phyloP scores from a whole-genome alignment of 2,113 vertebrate genomes.

The Amphilophus citrinellus region DNA sequence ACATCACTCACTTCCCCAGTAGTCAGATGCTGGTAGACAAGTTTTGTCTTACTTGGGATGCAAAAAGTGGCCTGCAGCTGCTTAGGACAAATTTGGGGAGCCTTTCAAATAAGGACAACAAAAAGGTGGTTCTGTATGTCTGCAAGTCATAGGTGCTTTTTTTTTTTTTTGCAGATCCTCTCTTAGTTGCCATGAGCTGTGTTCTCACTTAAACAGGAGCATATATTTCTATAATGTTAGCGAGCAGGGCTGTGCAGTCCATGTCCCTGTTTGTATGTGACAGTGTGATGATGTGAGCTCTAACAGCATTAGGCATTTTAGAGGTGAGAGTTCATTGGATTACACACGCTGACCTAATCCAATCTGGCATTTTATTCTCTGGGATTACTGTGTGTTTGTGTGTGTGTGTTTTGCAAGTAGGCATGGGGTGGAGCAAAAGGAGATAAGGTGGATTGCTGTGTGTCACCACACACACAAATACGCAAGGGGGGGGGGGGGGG shows the following conservation, averaged over 20 bases:
- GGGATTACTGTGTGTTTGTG: constrained; percentile 43
- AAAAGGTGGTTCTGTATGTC: neutral
- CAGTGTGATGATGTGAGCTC: constrained; percentile 28
- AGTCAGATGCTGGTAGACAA: constrained; percentile 24
- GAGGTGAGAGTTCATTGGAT: constrained; percentile 70
- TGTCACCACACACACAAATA: neutral
- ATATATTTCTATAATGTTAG: neutral
- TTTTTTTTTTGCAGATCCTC: neutral
- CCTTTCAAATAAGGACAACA: neutral
- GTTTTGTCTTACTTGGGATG: constrained; percentile 22
- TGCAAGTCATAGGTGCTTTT: neutral
- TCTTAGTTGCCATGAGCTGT: neutral
- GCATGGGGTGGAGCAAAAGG: neutral
- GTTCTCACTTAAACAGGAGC: neutral
- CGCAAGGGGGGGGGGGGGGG: neutral
- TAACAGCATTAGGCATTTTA: constrained; percentile 46
- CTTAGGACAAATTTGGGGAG: neutral
- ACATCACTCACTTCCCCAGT: constrained; percentile 20
- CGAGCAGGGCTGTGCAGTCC: neutral
- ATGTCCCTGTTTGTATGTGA: neutral
- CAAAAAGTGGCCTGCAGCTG: neutral
- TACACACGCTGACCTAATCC: constrained; percentile 53
- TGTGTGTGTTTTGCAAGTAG: neutral
- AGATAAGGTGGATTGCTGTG: neutral
- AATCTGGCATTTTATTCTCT: constrained; percentile 36